phyloP scores from a whole-genome alignment of 2,888 invertebrate genomes.

The Agrotis ipsilon region DNA sequence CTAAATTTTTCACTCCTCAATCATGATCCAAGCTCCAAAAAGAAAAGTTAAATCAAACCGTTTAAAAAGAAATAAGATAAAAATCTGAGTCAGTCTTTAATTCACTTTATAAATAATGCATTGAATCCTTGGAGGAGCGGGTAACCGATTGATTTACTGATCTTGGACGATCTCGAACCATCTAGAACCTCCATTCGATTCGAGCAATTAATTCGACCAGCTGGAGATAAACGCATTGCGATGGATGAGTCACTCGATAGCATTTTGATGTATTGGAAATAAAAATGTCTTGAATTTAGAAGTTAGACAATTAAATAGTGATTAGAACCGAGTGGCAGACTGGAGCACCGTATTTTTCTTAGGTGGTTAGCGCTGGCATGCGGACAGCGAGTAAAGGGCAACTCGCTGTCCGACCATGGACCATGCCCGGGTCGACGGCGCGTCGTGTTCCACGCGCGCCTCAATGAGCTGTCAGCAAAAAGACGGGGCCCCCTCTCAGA shows the following conservation, averaged over 20 bases:
- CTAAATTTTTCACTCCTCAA: not conserved
- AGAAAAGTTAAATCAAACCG: not conserved
- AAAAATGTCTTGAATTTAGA: slow-evolving; percentile 15
- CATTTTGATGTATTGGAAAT: slow-evolving; percentile 2
- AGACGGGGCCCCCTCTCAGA: too few relatives aligned
- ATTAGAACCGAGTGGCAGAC: too few relatives aligned
- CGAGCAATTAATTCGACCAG: slow-evolving; percentile 55
- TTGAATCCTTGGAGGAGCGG: slow-evolving; percentile 44
- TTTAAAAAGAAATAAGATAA: slow-evolving; percentile 36
- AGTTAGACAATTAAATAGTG: not conserved
- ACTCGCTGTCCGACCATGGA: too few relatives aligned
- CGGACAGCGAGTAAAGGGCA: too few relatives aligned
- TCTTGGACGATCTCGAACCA: slow-evolving; percentile 42
- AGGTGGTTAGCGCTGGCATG: too few relatives aligned
- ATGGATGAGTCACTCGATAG: slow-evolving; percentile 9
- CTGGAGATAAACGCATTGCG: slow-evolving; percentile 27
- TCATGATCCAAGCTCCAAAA: not conserved
- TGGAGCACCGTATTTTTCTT: too few relatives aligned
- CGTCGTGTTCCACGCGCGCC: too few relatives aligned
- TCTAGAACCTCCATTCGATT: slow-evolving; percentile 32
- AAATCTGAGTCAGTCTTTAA: slow-evolving; percentile 37
- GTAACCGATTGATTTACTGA: slow-evolving; percentile 62
- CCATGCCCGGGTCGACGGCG: too few relatives aligned
- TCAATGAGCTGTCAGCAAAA: too few relatives aligned
- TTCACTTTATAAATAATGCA: slow-evolving; percentile 56